phyloP scores from a whole-genome alignment of 2,797 vertebrate genomes.

The Tiaroga cobitis region DNA sequence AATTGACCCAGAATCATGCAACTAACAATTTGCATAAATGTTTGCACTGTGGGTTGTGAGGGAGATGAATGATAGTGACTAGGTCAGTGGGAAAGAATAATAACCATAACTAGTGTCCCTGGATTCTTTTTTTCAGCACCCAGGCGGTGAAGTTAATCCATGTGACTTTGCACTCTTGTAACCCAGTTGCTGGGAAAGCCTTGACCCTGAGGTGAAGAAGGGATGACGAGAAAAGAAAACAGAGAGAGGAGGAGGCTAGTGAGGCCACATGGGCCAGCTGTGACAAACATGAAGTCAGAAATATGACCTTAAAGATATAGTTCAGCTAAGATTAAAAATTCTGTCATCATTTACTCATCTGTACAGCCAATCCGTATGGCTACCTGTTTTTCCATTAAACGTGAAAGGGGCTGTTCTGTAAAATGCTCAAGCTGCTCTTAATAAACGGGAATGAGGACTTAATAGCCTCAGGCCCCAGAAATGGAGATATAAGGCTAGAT shows the following conservation, averaged over 20 bases:
- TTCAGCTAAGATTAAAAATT: background rate
- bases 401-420: background rate
- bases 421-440: background rate
- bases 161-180: conserved; percentile 51
- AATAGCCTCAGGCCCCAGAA: background rate
- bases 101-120: conserved; percentile 16
- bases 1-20: too few species aligned
- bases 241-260: background rate
- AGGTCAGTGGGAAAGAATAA: background rate
- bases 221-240: conserved; percentile 3
- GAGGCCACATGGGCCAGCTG: conserved; percentile 32
- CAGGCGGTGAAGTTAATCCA: conserved; percentile 29
- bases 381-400: background rate
- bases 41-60: background rate
- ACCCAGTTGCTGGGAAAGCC: conserved; percentile 60
- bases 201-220: conserved; percentile 54
- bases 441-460: background rate
- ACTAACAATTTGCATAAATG: background rate
- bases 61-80: background rate
- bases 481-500: background rate
- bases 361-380: background rate
- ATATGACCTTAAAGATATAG: conserved; percentile 28
- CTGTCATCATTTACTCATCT: background rate
- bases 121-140: conserved; percentile 38
- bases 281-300: conserved; percentile 51